Percentiles rank a stretch among this genome's conserved stretches.
These are phyloP conservation scores for Poecilia gillii DNA, from an alignment of 2,797 vertebrate species.

Conservation along the genomic window DNA sequence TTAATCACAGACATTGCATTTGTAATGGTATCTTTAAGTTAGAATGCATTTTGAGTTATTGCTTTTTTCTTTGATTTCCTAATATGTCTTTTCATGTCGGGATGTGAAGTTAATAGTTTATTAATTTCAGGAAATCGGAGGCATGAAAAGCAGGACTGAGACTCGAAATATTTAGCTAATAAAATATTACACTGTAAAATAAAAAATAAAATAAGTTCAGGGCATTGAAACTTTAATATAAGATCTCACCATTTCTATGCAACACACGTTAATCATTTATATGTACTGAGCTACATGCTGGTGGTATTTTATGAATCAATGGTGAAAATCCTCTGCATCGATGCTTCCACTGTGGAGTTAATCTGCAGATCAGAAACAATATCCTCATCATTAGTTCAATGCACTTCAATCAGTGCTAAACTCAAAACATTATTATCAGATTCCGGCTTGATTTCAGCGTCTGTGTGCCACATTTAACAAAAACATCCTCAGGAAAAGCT, in stretches of 20 bases:
- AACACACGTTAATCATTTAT: background rate
- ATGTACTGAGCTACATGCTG: background rate
- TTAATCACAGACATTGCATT: background rate
- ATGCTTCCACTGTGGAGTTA: background rate
- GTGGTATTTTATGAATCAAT: background rate
- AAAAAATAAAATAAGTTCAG: background rate
- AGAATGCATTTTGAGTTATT: background rate
- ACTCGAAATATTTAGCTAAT: background rate
- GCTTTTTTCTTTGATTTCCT: background rate
- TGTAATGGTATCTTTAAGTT: background rate
- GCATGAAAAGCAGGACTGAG: background rate
- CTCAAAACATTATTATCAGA: background rate
- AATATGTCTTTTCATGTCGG: background rate
- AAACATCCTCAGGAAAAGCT: slow-evolving; percentile 19
- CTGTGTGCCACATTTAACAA: slow-evolving; percentile 26
- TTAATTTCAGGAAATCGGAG: background rate
- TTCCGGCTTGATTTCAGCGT: background rate
- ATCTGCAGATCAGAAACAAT: background rate
- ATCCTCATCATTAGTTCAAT: background rate
- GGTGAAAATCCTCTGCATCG: background rate
- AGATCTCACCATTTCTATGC: background rate
- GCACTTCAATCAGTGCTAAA: background rate
- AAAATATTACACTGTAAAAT: background rate
- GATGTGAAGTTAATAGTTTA: background rate
- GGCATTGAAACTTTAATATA: background rate